Evolutionary conservation across 2,797 vertebrate genomes (phyloP), one percentile per base, ranked within the genome.

Genomic region (Cuniculus paca): DNA sequence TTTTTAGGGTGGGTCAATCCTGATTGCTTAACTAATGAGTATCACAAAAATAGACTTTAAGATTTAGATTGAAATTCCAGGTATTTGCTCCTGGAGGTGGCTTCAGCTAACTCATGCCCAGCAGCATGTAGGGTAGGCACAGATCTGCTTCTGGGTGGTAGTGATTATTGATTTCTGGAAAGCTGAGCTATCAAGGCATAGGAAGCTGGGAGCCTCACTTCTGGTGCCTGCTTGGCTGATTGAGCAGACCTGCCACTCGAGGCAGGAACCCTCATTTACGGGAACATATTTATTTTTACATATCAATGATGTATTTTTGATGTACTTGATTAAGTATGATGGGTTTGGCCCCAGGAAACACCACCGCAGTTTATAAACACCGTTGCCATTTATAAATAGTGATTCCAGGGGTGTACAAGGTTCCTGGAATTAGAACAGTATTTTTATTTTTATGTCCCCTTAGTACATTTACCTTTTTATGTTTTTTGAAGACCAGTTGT

Each of bases 281-380:
- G 97, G 95, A 97, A 92, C 10, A 0, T 88, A 75, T 68, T 97
- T 95, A 95, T 97, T 97, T 97, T 97, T 97, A 88, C 83, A 94
- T 97, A 94, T 97, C 94, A 92, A 1, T 90, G 89, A 95, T 97
- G 82, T 95, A 88, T 96, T 95, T 96, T 95, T 96, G 88, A 97
- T 91, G 50, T 20, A 28, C 91, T 94, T 97, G 93, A 97, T 95
- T 75, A 96, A 97, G 61, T 78, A 61, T 93, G 90, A 95, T 88
- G 96, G 34, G 58, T 80, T 92, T 2, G 0, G 87, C 94, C 97
- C 95, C 78, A 93, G 96, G 96, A 97, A 97, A 92, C 81, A 75
- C 90, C 50, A 34, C 48, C 74, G 74, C 58, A 54, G 68, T 95
- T 96, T 97, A 95, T n/a, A n/a, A n/a, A n/a, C n/a, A n/a, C n/a